Conservation (phyloP, 2,113 vertebrate species). For the Pomatostomus ruficeps region DNA sequence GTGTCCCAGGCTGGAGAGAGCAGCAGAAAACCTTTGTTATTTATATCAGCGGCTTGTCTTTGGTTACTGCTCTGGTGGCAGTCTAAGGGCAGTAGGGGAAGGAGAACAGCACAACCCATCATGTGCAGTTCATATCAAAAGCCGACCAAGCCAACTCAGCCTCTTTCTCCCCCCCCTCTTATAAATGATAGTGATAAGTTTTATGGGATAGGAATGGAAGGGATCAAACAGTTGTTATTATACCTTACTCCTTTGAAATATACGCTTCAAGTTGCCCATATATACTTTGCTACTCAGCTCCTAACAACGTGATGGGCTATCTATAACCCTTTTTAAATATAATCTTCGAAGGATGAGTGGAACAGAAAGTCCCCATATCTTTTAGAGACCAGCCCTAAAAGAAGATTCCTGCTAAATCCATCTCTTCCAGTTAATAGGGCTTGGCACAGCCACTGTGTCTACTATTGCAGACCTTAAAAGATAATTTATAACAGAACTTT, state of each 20-base stretch:
- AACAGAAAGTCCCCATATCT: neutral
- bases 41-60: neutral
- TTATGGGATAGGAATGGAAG: neutral
- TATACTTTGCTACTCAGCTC: neutral
- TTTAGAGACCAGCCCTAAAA: neutral
- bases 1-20: neutral
- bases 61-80: neutral
- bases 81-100: neutral
- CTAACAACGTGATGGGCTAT: neutral
- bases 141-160: neutral
- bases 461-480: constrained; percentile 33
- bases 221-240: neutral
- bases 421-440: neutral
- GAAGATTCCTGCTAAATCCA: constrained; percentile 6
- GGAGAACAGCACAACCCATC: neutral
- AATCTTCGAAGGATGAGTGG: neutral
- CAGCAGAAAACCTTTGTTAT: neutral
- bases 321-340: neutral
- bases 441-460: constrained; percentile 13
- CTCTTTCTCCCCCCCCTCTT: neutral
- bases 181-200: neutral
- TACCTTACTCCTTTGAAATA: neutral
- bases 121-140: neutral
- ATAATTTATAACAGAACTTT: constrained; percentile 48
- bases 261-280: neutral